Base-by-base conservation (phyloP, 1,140 invertebrate genomes). In the Drosophila funebris region DNA sequence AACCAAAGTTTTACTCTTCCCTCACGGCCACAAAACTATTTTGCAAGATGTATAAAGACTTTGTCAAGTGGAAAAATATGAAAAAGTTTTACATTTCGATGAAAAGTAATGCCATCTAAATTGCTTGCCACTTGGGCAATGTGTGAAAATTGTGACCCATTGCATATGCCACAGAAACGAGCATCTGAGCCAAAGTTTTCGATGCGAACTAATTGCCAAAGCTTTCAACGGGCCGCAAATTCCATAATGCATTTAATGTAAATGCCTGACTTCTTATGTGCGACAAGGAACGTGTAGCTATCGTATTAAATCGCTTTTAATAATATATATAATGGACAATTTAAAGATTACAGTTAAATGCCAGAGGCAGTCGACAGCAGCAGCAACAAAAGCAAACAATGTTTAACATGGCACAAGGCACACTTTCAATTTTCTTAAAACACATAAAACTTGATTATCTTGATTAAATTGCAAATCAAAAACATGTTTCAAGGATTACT, bases 381-480 rank as follows among this genome's bases (percentile, higher is more conserved):
- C 14, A 37, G 22, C 5, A 22, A 44, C 37, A 44, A 72, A 50
- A 52, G 63, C 78, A 88, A 82, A 87, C 83, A 88, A 83, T 88
- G 83, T 79, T 64, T 54, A 70, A 85, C 78, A 78, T 63, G 78
- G 80, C 77, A 78, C 66, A 61, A 78, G 75, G 82, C 75, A 79
- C 76, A 88, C 83, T 88, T 88, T 88, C 83, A 88, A 88, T 88
- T 88, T 88, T 88, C 83, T 78, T 81, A 89, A 71, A 79, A 89
- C 83, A 88, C 83, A 88, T 88, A 89, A 88, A 88, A 88, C 83
- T 88, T 88, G 83, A 88, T 88, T 88, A 88, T 88, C 83, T 88
- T 88, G 84, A 88, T 88, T 88, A 88, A 88, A 88, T 88, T 88
- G 83, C 83, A 88, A 88, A 88, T 88, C 83, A 88, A 88, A 88